Conservation (phyloP, 2,888 invertebrate genomes). For the Volucella bombylans region DNA sequence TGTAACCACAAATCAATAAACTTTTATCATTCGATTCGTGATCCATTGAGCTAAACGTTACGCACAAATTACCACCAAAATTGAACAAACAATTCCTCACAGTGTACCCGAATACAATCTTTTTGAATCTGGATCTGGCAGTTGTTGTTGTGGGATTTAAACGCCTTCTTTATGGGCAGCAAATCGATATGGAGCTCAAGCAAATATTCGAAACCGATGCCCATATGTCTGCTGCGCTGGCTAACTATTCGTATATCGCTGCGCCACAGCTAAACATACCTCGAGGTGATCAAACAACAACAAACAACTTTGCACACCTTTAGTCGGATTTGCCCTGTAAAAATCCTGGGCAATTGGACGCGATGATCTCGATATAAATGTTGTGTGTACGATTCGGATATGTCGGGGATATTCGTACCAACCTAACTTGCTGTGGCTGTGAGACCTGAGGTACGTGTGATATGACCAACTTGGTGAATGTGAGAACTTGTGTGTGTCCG, state of each 20-base stretch:
- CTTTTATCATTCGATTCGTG: no score
- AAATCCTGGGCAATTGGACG: constrained; percentile 63
- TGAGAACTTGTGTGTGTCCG: constrained; percentile 71
- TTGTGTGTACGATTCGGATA: constrained; percentile 22
- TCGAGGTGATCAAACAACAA: constrained; percentile 63
- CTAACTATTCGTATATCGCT: constrained; percentile 24
- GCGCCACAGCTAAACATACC: constrained; percentile 36
- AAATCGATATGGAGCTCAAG: constrained; percentile 55
- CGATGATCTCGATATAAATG: constrained; percentile 64
- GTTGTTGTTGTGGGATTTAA: constrained; percentile 50
- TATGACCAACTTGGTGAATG: constrained; percentile 61
- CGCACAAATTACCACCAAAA: no score
- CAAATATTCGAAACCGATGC: constrained; percentile 68
- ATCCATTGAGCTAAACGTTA: no score
- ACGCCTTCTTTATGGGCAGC: constrained; percentile 58
- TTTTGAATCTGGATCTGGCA: no score
- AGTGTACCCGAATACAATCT: no score
- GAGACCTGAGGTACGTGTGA: constrained; percentile 68
- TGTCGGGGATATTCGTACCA: background rate
- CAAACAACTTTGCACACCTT: constrained; percentile 67
- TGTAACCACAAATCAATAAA: no score
- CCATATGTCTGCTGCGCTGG: constrained; percentile 69
- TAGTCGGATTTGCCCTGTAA: constrained; percentile 16
- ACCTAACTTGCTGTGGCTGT: constrained; percentile 60
- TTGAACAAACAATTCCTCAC: no score